Conservation (phyloP, 2,113 vertebrate species). For the Dasyprocta punctata region DNA sequence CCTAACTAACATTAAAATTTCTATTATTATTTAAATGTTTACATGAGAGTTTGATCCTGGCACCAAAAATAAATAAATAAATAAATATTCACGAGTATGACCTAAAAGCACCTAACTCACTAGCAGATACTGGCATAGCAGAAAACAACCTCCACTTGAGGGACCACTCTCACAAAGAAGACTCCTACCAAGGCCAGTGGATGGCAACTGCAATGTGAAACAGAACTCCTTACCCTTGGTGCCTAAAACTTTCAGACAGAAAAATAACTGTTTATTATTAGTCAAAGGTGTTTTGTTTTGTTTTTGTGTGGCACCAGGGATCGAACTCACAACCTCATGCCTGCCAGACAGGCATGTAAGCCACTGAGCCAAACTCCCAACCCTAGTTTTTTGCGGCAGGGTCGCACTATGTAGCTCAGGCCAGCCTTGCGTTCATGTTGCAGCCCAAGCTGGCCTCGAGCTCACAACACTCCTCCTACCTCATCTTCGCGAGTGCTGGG, state of each 20-base stretch:
- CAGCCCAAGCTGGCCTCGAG: too few species aligned
- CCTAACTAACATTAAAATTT: constrained; percentile 38
- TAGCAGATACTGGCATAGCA: not conserved
- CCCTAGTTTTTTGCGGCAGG: too few species aligned
- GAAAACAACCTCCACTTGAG: not conserved
- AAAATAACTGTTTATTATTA: not conserved
- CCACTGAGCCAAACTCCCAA: too few species aligned
- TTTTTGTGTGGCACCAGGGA: too few species aligned
- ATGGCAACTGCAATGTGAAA: not conserved
- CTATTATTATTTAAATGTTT: constrained; percentile 14
- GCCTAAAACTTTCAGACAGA: not conserved
- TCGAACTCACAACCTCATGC: too few species aligned
- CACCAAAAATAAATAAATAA: too few species aligned
- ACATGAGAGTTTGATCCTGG: not conserved
- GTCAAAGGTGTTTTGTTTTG: too few species aligned
- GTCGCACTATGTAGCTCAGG: too few species aligned
- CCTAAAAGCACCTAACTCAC: constrained; percentile 22
- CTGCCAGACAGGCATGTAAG: too few species aligned
- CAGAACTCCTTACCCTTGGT: not conserved
- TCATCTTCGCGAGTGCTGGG: too few species aligned
- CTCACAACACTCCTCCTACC: too few species aligned
- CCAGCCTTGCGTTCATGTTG: too few species aligned
- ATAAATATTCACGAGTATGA: not conserved
- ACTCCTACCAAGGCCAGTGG: not conserved
- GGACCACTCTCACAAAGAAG: not conserved